phyloP scores from a whole-genome alignment of 1,140 invertebrate species.

The Euwallacea fornicatus region DNA sequence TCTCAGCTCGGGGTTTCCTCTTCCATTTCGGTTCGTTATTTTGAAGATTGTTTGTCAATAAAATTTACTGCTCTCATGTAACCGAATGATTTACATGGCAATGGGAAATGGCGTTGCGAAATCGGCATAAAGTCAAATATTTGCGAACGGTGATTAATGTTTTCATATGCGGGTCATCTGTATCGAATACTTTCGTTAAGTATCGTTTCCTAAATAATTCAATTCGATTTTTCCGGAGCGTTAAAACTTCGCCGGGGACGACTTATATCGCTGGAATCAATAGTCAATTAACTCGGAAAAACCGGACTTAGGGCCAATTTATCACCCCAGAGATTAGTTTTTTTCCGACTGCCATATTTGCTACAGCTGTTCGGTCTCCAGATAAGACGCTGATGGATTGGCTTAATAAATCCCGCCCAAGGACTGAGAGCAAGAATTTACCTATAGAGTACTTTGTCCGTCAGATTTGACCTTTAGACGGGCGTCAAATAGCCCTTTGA shows the following conservation, averaged over 20 bases:
- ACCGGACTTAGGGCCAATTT: too few relatives aligned
- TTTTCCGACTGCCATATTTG: slow-evolving; percentile 21
- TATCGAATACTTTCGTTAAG: background rate
- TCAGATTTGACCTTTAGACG: too few relatives aligned
- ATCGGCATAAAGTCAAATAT: too few relatives aligned
- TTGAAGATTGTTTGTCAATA: slow-evolving; percentile 6
- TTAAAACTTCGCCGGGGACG: too few relatives aligned
- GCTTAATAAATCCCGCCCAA: background rate
- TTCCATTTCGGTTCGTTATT: slow-evolving; percentile 5
- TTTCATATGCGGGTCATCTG: too few relatives aligned
- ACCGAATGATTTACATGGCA: slow-evolving; percentile 5
- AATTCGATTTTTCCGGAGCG: too few relatives aligned
- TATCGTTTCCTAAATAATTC: too few relatives aligned
- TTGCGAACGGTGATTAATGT: too few relatives aligned
- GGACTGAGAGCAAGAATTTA: background rate
- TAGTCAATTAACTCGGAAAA: too few relatives aligned
- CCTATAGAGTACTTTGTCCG: too few relatives aligned
- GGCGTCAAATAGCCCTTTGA: background rate
- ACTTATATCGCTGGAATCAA: too few relatives aligned
- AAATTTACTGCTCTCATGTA: background rate
- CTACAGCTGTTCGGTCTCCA: slow-evolving; percentile 8
- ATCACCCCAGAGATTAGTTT: slow-evolving; percentile 26
- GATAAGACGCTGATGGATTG: slow-evolving; percentile 25
- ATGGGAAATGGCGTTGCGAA: background rate
- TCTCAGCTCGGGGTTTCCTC: background rate